These are phyloP conservation scores for Mimachlamys varia DNA, from an alignment of 2,888 invertebrate genomes.

Conservation along the genomic window DNA sequence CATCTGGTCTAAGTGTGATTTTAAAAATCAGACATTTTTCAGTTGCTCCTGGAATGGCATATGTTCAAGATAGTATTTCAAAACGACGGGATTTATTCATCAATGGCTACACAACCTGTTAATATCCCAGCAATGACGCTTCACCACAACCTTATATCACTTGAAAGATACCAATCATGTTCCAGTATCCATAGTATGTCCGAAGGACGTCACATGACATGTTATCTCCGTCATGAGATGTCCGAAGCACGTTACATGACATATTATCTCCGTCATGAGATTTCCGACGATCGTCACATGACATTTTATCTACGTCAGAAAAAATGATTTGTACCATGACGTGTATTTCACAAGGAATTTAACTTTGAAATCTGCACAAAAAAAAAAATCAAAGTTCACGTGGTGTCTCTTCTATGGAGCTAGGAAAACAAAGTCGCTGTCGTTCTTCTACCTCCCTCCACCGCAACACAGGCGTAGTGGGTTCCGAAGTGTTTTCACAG, in stretches of 20 bases:
- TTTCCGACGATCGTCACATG: neutral
- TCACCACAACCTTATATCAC: neutral
- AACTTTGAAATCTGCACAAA: neutral
- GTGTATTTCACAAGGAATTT: neutral
- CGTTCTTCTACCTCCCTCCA: slow-evolving; percentile 36
- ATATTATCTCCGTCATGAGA: neutral
- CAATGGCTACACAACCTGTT: too few species aligned
- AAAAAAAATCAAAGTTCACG: neutral
- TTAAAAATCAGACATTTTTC: too few species aligned
- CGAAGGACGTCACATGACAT: neutral
- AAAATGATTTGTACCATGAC: neutral
- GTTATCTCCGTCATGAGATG: too few species aligned
- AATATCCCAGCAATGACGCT: neutral
- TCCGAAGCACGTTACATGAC: neutral
- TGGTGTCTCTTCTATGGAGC: slow-evolving; percentile 35
- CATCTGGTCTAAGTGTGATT: too few species aligned
- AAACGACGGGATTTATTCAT: neutral
- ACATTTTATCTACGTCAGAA: neutral
- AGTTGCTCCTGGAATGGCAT: too few species aligned
- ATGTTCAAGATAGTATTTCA: too few species aligned
- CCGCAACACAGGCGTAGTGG: neutral
- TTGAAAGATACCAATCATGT: neutral
- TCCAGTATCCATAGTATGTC: too few species aligned
- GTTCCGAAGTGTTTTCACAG: neutral
- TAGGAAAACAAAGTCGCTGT: neutral